These are phyloP conservation scores for Rhinolophus sinicus DNA, from an alignment of 2,113 vertebrate species.

Conservation along the genomic window DNA sequence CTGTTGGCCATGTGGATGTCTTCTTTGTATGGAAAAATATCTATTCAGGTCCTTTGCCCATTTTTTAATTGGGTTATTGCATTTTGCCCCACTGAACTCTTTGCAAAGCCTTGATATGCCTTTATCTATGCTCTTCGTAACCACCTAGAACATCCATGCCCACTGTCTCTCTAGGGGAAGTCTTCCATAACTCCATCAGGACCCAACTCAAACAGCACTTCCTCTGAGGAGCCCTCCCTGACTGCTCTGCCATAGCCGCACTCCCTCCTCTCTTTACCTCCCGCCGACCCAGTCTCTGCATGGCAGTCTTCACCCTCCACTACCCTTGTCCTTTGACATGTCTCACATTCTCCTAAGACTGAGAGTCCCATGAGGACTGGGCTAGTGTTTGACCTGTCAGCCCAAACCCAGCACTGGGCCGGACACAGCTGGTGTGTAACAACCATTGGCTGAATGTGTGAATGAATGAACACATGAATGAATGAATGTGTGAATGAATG, in stretches of 20 bases:
- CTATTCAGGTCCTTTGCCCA: not conserved
- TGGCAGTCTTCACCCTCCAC: not conserved
- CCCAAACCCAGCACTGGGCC: not conserved
- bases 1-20: not conserved
- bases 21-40: not conserved
- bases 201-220: rapidly evolving
- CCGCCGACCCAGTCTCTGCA: not conserved
- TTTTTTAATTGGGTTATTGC: not conserved
- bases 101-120: not conserved
- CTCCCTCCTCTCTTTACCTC: not conserved
- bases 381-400: not conserved
- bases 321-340: rapidly evolving
- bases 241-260: not conserved
- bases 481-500: not conserved
- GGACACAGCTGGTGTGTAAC: not conserved
- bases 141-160: not conserved
- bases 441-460: rapidly evolving
- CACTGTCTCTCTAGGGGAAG: not conserved
- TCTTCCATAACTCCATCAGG: rapidly evolving
- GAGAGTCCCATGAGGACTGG: not conserved
- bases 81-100: not conserved
- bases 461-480: not conserved
- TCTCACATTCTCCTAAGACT: not conserved
- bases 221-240: not conserved
- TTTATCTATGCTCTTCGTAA: not conserved